A percentile compares a stretch with the other conserved stretches of the same genome.
Evolutionary conservation across 2,797 vertebrate species (phyloP).

Genomic region (Lagodon rhomboides): DNA sequence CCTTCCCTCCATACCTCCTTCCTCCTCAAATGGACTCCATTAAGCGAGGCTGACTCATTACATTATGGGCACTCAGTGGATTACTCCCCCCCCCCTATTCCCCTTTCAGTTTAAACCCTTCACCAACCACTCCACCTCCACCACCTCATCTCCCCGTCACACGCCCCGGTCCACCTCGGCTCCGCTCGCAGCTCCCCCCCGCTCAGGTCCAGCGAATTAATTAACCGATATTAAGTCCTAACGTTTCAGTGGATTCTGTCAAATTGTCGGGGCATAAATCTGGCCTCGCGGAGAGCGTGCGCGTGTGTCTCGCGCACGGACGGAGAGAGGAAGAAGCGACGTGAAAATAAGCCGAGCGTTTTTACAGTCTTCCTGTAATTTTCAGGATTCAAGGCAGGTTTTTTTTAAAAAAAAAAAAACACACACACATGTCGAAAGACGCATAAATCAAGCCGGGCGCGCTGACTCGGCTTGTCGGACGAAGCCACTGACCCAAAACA

Average conservation of each 20-base stretch:
- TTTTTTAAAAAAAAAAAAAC: neutral
- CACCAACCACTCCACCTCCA: slow-evolving; percentile 36
- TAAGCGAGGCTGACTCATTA: slow-evolving; percentile 81
- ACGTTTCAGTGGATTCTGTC: slow-evolving; percentile 67
- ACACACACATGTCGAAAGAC: neutral
- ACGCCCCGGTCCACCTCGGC: slow-evolving; percentile 40
- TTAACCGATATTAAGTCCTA: slow-evolving; percentile 75
- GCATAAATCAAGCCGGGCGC: slow-evolving; percentile 10
- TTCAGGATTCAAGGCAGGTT: slow-evolving; percentile 1
- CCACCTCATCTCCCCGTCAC: slow-evolving; percentile 38
- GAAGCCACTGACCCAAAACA: slow-evolving; percentile 17
- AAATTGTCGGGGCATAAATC: slow-evolving; percentile 66
- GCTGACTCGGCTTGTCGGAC: slow-evolving; percentile 3
- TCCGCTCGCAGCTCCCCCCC: slow-evolving; percentile 42
- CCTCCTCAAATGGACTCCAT: slow-evolving; percentile 77
- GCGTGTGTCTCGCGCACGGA: neutral
- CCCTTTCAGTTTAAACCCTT: slow-evolving; percentile 70
- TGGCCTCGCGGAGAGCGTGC: slow-evolving; percentile 31
- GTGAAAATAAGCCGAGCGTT: neutral
- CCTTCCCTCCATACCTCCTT: slow-evolving; percentile 39
- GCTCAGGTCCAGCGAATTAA: slow-evolving; percentile 70
- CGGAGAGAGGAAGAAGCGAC: neutral
- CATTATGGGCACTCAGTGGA: slow-evolving; percentile 85
- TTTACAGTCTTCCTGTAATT: neutral
- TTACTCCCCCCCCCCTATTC: slow-evolving; percentile 75